Conservation (phyloP, 2,113 vertebrate genomes). For the Hystrix brachyura region DNA sequence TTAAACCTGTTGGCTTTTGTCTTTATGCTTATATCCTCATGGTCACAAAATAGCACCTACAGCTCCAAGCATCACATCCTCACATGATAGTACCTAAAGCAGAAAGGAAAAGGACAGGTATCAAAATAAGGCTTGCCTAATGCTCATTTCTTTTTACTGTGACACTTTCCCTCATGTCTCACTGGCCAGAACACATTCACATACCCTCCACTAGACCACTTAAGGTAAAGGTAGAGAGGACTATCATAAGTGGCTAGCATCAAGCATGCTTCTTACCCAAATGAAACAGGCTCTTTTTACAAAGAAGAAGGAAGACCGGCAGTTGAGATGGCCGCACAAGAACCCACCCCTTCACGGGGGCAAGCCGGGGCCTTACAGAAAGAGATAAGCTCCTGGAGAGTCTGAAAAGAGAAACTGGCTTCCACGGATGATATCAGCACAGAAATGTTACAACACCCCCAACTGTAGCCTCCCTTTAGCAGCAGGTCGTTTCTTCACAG, state of each 20-base stretch:
- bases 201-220: neutral
- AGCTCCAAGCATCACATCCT: neutral
- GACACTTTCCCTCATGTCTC: neutral
- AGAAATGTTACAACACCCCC: neutral
- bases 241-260: neutral
- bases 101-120: neutral
- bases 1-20: neutral
- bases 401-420: neutral
- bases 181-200: neutral
- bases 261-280: neutral
- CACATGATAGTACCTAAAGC: neutral
- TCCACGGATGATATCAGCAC: neutral
- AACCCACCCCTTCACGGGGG: neutral
- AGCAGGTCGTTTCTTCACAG: neutral
- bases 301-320: neutral
- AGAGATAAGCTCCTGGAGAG: neutral
- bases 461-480: neutral
- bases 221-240: neutral
- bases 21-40: neutral
- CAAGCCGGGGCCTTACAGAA: neutral
- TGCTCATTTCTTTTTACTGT: neutral
- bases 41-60: conserved; percentile 47
- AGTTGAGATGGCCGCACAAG: neutral
- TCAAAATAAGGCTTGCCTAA: neutral
- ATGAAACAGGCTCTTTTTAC: neutral